A percentile compares a stretch with the other conserved stretches of the same genome.
Conservation (phyloP, 2,113 vertebrate species). For the Odocoileus hemionus region DNA sequence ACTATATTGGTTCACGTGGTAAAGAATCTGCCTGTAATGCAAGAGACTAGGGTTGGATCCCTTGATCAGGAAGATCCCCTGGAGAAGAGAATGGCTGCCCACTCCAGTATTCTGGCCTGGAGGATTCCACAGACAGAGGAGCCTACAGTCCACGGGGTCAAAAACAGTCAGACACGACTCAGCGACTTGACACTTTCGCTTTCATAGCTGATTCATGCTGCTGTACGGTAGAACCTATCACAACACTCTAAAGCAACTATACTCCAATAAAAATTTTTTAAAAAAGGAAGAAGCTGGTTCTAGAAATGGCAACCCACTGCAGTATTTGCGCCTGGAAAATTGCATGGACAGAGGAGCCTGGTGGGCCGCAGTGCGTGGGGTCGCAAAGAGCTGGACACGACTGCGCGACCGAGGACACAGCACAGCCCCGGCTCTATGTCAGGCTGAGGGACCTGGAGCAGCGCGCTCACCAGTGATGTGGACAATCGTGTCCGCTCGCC, state of each 20-base stretch:
- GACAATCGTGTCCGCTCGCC: neutral
- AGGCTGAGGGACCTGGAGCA: neutral
- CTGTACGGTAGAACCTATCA: neutral
- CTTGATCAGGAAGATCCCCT: neutral
- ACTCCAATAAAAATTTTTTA: neutral
- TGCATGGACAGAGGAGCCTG: neutral
- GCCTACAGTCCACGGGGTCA: rapidly evolving
- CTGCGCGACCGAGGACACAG: rapidly evolving
- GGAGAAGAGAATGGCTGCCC: neutral
- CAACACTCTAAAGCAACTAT: neutral
- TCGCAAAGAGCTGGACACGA: rapidly evolving
- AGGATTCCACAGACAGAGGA: neutral
- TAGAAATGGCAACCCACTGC: neutral
- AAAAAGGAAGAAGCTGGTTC: neutral
- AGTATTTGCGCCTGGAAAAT: neutral
- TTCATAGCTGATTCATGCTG: neutral
- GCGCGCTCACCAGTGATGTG: neutral
- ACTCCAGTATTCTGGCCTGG: neutral
- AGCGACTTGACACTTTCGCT: neutral
- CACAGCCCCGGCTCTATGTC: neutral
- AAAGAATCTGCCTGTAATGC: neutral
- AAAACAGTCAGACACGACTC: neutral
- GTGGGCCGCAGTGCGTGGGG: rapidly evolving
- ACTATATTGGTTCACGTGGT: neutral
- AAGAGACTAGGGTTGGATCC: neutral